Evolutionary conservation across 2,113 vertebrate genomes (phyloP), one percentile per base, ranked within the genome.

Genomic region (Daubentonia madagascariensis): DNA sequence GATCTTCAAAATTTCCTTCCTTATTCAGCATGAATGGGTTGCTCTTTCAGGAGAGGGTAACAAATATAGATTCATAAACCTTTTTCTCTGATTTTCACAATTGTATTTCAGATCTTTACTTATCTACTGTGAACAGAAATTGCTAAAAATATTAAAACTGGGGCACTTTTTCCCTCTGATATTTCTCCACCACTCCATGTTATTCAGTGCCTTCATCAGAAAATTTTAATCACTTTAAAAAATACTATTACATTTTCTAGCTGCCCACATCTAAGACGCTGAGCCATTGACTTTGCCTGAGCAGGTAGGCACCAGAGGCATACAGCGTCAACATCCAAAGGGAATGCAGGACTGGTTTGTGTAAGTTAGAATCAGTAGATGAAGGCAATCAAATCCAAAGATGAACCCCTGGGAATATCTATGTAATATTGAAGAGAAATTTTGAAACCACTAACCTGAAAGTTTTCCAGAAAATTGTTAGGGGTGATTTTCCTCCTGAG

Each of bases 71-170:
- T n/a, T 85, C 78, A 93, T 35, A 22, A 72, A 85, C 43, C 0
- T 10, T 63, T 59, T 59, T 76, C 5, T 73, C 76, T 85, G 18
- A 92, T 85, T 73, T 90, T 97, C 17, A 72, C 6, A 95, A 85
- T 1, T 88, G 2, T 32, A 54, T 20, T 59, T 87, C 52, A 88
- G 35, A 20, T 3, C 35, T 43, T 80, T 95, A 73, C 35, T 37
- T 28, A 50, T 54, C 25, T 88, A 95, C 4, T 57, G 22, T 43
- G 72, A 76, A 86, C 2, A 81, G 37, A 88, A 65, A 78, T 54
- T 72, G 8, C 40, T 92, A 16, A 68, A 96, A 65, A 80, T 76
- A 54, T 54, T 72, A 61, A 78, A 94, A 72, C 1, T n/a, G 8
- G 6, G 40, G 76, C 8, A 73, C 0, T 8, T 59, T 89, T 17